Evolutionary conservation across 2,888 invertebrate species (phyloP), one percentile per base, ranked within the genome.

Genomic region (Clepsis dumicolana): DNA sequence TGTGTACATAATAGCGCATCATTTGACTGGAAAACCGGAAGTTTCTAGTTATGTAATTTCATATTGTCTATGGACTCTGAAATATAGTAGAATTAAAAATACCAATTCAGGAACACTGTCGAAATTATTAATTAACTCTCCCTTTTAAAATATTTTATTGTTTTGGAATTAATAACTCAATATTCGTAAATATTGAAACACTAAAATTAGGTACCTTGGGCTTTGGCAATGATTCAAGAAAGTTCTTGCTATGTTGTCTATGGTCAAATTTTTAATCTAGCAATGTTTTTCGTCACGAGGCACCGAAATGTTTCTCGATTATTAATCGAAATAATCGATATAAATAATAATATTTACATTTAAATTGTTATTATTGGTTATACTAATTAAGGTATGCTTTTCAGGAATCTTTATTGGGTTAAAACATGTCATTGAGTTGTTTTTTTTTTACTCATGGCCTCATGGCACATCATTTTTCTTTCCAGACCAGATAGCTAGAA

Each of bases 191-290:
- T 41, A 16, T 29, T 41, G 2, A 60, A 38, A 48, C 27, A 12
- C 12, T 25, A 1, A 14, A 38, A 38, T 21, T 29, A 10, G n/a
- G 5, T 38, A 41, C 48, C 48, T 35, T 57, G 14, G 62, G 56
- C 56, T 54, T 60, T 65, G 65, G 65, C 65, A 65, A 41, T 8
- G 18, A 38, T 35, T 62, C 44, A 67, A 67, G 27, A 67, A 67
- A 63, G 54, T 50, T 27, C 16, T 38, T 48, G 48, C 25, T 18
- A n/a, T 1, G 1, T 4, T 29, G 57, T 63, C 56, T 67, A 38
- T 67, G 67, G 50, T 57, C n/a, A 41, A 4, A 44, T 38, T 56
- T 63, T 62, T 50, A 27, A 16, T 12, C 27, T 63, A 56, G 67
- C 24, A 63, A 67, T 38, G 56, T 14, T 29, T 3, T 3, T 8